Conservation (phyloP, 2,113 vertebrate genomes). For the Stigmatopora argus region DNA sequence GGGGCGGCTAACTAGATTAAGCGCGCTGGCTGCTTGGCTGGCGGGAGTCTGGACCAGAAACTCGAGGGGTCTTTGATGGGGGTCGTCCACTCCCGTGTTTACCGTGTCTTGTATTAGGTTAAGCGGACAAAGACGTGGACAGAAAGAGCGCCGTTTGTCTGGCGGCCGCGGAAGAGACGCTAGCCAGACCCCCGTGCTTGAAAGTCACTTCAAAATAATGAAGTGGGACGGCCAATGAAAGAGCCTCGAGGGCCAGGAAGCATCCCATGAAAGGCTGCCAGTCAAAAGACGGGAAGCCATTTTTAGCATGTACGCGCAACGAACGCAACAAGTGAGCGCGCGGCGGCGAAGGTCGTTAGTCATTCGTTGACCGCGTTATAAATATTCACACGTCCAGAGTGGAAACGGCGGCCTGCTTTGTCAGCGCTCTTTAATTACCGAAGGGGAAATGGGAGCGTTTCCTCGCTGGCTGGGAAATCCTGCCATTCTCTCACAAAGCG, state of each 20-base stretch:
- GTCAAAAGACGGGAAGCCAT: slow-evolving; percentile 27
- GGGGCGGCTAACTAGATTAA: slow-evolving; percentile 62
- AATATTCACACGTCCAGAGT: slow-evolving; percentile 31
- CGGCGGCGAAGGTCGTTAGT: slow-evolving; percentile 9
- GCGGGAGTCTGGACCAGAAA: slow-evolving; percentile 43
- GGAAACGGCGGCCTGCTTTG: slow-evolving; percentile 54
- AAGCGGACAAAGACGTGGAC: slow-evolving; percentile 27
- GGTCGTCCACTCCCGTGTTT: slow-evolving; percentile 40
- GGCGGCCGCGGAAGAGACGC: slow-evolving; percentile 35
- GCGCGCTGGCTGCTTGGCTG: slow-evolving; percentile 52
- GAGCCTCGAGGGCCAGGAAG: slow-evolving; percentile 16
- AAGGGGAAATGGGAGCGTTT: slow-evolving; percentile 52
- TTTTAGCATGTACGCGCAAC: slow-evolving; percentile 20
- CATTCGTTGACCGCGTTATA: slow-evolving; percentile 9
- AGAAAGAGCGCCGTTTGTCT: slow-evolving; percentile 47
- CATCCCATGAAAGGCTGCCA: slow-evolving; percentile 17
- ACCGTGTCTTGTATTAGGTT: slow-evolving; percentile 50
- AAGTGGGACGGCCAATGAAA: slow-evolving; percentile 39
- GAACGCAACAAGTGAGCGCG: slow-evolving; percentile 13
- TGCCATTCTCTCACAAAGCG: slow-evolving; percentile 59
- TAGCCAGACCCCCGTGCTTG: slow-evolving; percentile 49
- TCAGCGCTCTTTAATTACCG: slow-evolving; percentile 62
- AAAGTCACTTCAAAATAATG: slow-evolving; percentile 56
- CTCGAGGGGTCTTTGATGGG: slow-evolving; percentile 30
- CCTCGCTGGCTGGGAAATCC: slow-evolving; percentile 65